Evolutionary conservation across 2,888 invertebrate species (phyloP).

Genomic region (Syritta pipiens): DNA sequence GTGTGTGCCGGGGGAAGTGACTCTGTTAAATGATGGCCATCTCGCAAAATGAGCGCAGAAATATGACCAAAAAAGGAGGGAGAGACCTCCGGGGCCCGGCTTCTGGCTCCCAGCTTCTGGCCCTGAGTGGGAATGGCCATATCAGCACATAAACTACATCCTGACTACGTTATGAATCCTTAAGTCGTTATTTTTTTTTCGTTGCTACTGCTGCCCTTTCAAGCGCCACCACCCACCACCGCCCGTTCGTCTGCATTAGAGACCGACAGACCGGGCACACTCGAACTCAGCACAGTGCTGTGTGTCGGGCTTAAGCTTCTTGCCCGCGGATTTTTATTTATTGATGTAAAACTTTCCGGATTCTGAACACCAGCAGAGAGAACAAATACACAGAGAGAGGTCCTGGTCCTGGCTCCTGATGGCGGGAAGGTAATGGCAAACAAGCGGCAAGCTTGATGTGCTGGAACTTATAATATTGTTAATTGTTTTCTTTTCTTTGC

Average conservation of each 20-base stretch:
- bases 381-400: background rate
- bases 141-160: conserved; percentile 62
- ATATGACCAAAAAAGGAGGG: conserved; percentile 32
- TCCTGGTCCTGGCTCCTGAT: background rate
- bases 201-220: background rate
- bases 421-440: conserved; percentile 36
- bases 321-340: conserved; percentile 66
- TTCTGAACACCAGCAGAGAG: conserved; percentile 28
- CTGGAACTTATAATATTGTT: conserved; percentile 66
- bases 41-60: conserved; percentile 54
- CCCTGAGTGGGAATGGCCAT: conserved; percentile 29
- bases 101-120: background rate
- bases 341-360: conserved; percentile 65
- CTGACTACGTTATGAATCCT: conserved; percentile 64
- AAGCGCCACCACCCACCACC: background rate
- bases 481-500: conserved; percentile 61
- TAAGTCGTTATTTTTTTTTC: conserved; percentile 32
- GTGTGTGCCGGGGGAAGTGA: too few species aligned
- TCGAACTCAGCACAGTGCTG: background rate
- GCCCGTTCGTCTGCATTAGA: too few species aligned
- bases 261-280: background rate
- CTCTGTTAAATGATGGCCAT: conserved; percentile 57
- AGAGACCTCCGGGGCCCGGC: background rate
- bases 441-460: conserved; percentile 56
- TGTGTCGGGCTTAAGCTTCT: conserved; percentile 45